phyloP scores from a whole-genome alignment of 2,113 vertebrate genomes.

The Syngnathoides biaculeatus region DNA sequence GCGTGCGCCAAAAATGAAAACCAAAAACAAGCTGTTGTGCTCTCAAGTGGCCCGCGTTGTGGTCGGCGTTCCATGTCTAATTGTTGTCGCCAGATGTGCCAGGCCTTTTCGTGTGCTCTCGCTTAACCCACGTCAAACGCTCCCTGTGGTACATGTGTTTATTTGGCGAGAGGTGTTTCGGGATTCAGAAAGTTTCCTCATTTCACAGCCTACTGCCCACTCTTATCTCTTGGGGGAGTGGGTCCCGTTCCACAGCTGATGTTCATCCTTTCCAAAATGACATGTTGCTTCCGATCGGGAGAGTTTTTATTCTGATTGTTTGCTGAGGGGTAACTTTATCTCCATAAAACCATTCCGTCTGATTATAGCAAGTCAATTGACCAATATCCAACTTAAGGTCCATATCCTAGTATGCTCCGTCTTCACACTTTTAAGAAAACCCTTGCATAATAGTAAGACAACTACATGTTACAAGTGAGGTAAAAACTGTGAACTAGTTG shows the following conservation, averaged over 20 bases:
- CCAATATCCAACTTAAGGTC: too few species aligned
- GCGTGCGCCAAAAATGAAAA: conserved; percentile 27
- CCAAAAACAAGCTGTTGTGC: conserved; percentile 28
- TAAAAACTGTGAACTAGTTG: too few species aligned
- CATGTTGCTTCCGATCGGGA: conserved; percentile 25
- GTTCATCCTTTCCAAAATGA: conserved; percentile 37
- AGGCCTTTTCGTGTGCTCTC: conserved; percentile 38
- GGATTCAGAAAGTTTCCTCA: conserved; percentile 31
- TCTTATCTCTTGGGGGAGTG: conserved; percentile 34
- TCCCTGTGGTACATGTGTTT: conserved; percentile 31
- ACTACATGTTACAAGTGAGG: too few species aligned
- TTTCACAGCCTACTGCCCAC: conserved; percentile 51
- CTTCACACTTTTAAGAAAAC: too few species aligned
- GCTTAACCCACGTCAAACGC: conserved; percentile 51
- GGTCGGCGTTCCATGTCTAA: conserved; percentile 52
- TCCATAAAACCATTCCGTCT: conserved; percentile 14
- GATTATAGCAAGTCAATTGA: too few species aligned
- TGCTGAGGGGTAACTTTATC: not conserved
- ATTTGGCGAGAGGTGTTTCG: conserved; percentile 36
- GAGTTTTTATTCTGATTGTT: conserved; percentile 10
- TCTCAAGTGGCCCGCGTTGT: conserved; percentile 26
- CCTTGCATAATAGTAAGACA: too few species aligned
- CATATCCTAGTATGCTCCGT: too few species aligned
- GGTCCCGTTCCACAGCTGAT: conserved; percentile 57
- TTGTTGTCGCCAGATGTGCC: conserved; percentile 62